These are phyloP conservation scores for Prietella phreatophila DNA, from an alignment of 2,113 vertebrate species.

Conservation along the genomic window DNA sequence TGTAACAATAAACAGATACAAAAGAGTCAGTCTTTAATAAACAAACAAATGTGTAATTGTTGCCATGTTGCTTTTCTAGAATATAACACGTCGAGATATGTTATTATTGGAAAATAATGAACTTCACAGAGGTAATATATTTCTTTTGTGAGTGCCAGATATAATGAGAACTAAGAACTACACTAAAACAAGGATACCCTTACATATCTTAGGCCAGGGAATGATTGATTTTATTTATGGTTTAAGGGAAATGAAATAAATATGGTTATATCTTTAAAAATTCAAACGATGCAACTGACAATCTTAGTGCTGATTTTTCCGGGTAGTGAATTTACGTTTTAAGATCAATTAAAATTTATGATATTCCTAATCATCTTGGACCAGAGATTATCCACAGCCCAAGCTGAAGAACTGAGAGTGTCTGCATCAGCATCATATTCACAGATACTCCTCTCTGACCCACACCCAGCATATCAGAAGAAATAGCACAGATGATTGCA, in stretches of 20 bases:
- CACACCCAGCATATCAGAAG: constrained; percentile 57
- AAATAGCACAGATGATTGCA: constrained; percentile 63
- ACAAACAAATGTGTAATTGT: not conserved
- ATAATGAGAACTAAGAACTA: not conserved
- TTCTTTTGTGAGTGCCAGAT: not conserved
- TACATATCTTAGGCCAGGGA: not conserved
- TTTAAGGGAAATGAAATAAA: not conserved
- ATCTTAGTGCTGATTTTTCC: not conserved
- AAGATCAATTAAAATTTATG: not conserved
- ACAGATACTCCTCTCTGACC: constrained; percentile 55
- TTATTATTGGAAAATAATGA: not conserved
- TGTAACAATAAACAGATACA: not conserved
- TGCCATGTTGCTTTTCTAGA: not conserved
- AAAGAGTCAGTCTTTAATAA: not conserved
- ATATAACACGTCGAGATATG: not conserved
- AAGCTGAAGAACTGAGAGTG: constrained; percentile 20
- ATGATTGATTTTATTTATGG: not conserved
- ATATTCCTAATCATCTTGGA: constrained; percentile 28
- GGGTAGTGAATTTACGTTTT: not conserved
- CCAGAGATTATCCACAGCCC: constrained; percentile 2
- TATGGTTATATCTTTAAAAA: not conserved
- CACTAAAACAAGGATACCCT: not conserved
- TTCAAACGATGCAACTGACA: not conserved
- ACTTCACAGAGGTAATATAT: not conserved
- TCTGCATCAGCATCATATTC: constrained; percentile 40